These are phyloP conservation scores for Bembecia ichneumoniformis DNA, from an alignment of 2,888 invertebrate species.

Conservation along the genomic window DNA sequence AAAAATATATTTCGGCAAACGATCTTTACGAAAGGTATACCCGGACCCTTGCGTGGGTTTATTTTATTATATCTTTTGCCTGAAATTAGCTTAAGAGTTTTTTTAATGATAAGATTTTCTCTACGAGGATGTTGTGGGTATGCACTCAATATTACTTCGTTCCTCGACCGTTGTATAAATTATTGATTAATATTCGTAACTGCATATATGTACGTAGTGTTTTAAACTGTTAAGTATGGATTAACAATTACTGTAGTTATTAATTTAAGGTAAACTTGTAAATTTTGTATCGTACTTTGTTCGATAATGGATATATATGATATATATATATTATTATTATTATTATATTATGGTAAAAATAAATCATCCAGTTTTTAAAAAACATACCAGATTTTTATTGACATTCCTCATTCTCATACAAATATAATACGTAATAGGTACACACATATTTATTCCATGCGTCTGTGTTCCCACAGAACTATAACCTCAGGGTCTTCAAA, in stretches of 20 bases:
- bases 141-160: conserved; percentile 27
- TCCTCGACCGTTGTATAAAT: conserved; percentile 66
- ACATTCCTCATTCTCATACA: background rate
- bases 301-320: conserved; percentile 75
- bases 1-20: conserved; percentile 8
- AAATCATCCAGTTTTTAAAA: conserved; percentile 78
- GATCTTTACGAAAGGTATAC: conserved; percentile 35
- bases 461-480: too few relatives aligned
- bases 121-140: conserved; percentile 27
- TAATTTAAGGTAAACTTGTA: conserved; percentile 75
- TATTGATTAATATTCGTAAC: conserved; percentile 58
- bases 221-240: conserved; percentile 73
- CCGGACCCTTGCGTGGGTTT: conserved; percentile 33
- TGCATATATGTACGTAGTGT: conserved; percentile 71
- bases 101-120: conserved; percentile 28
- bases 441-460: too few relatives aligned
- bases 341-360: conserved; percentile 80
- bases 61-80: conserved; percentile 49
- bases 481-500: too few relatives aligned
- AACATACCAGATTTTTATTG: conserved; percentile 57
- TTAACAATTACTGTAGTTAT: conserved; percentile 61
- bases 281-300: conserved; percentile 84
- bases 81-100: conserved; percentile 45
- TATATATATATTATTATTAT: conserved; percentile 10
- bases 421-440: too few relatives aligned